Evolutionary conservation across 2,888 invertebrate species (phyloP).

Genomic region (Napeogenes inachia): DNA sequence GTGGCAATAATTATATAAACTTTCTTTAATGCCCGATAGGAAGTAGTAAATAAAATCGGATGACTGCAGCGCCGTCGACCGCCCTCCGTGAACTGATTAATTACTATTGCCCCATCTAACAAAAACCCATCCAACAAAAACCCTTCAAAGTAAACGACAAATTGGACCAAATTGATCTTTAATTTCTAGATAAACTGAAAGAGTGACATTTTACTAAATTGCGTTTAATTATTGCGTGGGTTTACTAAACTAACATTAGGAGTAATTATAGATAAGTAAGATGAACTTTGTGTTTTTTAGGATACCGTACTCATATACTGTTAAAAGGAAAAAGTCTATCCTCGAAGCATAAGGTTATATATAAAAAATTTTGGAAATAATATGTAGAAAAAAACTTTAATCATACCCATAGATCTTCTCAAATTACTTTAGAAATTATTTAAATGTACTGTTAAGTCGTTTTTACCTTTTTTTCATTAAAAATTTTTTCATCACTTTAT

Average conservation of each 20-base stretch:
- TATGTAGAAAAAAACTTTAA: no score
- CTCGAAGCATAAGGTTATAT: no score
- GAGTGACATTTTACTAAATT: conserved; percentile 12
- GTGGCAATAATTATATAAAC: conserved; percentile 9
- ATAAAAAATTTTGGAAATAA: no score
- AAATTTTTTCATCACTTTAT: no score
- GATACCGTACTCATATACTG: no score
- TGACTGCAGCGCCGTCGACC: conserved; percentile 36
- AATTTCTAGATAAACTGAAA: conserved; percentile 20
- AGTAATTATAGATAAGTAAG: no score
- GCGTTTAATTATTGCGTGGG: background rate
- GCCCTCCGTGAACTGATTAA: conserved; percentile 53
- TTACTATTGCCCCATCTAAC: conserved; percentile 58
- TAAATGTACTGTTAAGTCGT: no score
- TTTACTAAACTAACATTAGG: background rate
- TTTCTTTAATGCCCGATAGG: conserved; percentile 26
- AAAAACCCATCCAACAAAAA: conserved; percentile 49
- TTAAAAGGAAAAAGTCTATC: no score
- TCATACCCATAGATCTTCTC: no score
- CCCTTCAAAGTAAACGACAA: conserved; percentile 48
- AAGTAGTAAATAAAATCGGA: conserved; percentile 53
- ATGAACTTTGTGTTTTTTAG: no score
- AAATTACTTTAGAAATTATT: no score
- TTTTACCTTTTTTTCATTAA: no score
- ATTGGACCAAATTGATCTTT: conserved; percentile 39